phyloP scores from a whole-genome alignment of 2,888 invertebrate genomes.

The Omphaloscelis lunosa region DNA sequence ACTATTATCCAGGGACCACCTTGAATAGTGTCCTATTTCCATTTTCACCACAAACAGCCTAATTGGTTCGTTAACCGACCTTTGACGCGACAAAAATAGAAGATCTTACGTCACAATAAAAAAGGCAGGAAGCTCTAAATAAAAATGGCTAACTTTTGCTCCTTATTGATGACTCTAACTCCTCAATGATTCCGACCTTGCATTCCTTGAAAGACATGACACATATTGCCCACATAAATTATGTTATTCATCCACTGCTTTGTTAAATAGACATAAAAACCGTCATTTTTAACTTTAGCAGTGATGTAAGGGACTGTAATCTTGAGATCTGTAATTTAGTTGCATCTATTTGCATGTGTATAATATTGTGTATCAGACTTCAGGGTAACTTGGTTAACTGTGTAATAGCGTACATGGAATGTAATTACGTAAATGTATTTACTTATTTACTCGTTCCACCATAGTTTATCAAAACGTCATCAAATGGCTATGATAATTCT shows the following conservation, averaged over 20 bases:
- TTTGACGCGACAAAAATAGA: slow-evolving; percentile 46
- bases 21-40: slow-evolving; percentile 32
- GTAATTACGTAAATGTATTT: slow-evolving; percentile 37
- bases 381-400: slow-evolving; percentile 49
- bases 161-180: slow-evolving; percentile 50
- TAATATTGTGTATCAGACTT: slow-evolving; percentile 41
- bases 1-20: slow-evolving; percentile 17
- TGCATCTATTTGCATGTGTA: slow-evolving; percentile 44
- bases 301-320: slow-evolving; percentile 62
- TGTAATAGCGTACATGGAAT: slow-evolving; percentile 14
- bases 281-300: slow-evolving; percentile 55
- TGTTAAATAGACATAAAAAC: slow-evolving; percentile 55
- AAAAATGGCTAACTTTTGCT: slow-evolving; percentile 51
- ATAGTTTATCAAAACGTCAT: slow-evolving; percentile 1
- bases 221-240: slow-evolving; percentile 62
- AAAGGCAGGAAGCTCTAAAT: slow-evolving; percentile 51
- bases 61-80: slow-evolving; percentile 57
- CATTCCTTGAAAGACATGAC: slow-evolving; percentile 64
- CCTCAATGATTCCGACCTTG: slow-evolving; percentile 78
- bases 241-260: slow-evolving; percentile 60
- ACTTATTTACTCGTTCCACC: neutral
- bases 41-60: slow-evolving; percentile 46
- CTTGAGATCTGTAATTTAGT: slow-evolving; percentile 37
- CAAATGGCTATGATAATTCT: neutral
- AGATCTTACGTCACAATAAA: slow-evolving; percentile 44